Evolutionary conservation across 1,140 invertebrate species (phyloP), one percentile per base, ranked within the genome.

Genomic region (Philotrypesis tridentata): DNA sequence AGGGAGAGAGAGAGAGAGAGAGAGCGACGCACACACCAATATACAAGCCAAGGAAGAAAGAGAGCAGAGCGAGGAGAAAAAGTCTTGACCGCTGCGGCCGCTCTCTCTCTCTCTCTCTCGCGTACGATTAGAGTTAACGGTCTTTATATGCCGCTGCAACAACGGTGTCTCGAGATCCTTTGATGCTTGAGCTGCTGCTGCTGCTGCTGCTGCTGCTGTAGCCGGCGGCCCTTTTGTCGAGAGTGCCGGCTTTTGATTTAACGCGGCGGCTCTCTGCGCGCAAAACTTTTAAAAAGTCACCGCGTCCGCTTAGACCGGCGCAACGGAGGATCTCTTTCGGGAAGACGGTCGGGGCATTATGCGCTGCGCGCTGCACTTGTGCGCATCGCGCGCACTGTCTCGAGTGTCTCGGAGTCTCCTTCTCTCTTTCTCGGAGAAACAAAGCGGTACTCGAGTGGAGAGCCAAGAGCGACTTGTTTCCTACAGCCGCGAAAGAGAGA

Each of bases 91-190:
- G n/a, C n/a, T n/a, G n/a, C n/a, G n/a, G n/a, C n/a, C n/a, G n/a
- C 25, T 11, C 12, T 63, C 14, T 7, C 27, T 9, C n/a, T 17
- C 63, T 27, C 21, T 21, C 25, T 70, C 37, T 60, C 17, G 71
- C 67, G 65, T 33, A 78, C 76, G 82, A 84, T 86, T 84, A 85
- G 79, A 83, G 82, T 82, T 87, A 87, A 86, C 86, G 85, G 86
- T 85, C 80, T 83, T 86, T 86, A 84, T 79, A 84, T 79, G 82
- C 85, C 48, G 8, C 43, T 21, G 83, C 80, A 80, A 72, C 84
- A 86, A 83, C 82, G 68, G 81, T 68, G 80, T 80, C 78, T 84
- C 73, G 77, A 73, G 80, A 81, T 79, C 55, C 55, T 29, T 55
- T 9, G 67, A 79, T 79, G 48, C 48, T 55, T 55, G 21, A 17